phyloP scores from a whole-genome alignment of 2,888 invertebrate species.

The Stratiomys singularior region DNA sequence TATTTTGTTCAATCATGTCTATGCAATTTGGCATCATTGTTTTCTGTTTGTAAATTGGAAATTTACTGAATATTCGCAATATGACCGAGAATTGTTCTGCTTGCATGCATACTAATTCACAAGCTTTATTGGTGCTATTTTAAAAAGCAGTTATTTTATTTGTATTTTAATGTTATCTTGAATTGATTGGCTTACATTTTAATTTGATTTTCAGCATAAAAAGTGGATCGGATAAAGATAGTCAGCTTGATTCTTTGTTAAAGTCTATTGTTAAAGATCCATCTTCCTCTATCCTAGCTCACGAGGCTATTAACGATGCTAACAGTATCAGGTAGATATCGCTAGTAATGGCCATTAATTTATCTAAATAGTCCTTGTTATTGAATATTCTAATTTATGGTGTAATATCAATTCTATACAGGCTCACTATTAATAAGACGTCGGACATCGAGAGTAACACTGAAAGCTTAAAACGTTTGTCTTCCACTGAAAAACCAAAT shows the following conservation, averaged over 20 bases:
- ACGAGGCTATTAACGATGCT: slow-evolving; percentile 70
- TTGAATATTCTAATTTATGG: no score
- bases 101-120: no score
- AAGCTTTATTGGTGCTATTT: no score
- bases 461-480: slow-evolving; percentile 73
- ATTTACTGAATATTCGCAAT: no score
- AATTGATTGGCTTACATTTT: background rate
- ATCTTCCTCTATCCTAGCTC: slow-evolving; percentile 68
- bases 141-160: no score
- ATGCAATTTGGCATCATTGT: no score
- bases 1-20: no score
- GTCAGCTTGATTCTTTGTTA: slow-evolving; percentile 77
- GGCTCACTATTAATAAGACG: slow-evolving; percentile 66
- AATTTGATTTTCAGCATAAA: slow-evolving; percentile 61
- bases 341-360: slow-evolving; percentile 42
- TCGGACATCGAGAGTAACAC: slow-evolving; percentile 70
- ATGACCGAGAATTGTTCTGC: no score
- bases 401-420: slow-evolving; percentile 59
- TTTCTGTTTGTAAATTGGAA: no score
- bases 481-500: slow-evolving; percentile 75
- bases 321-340: slow-evolving; percentile 66
- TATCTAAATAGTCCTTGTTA: no score
- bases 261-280: slow-evolving; percentile 80
- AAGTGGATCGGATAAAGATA: slow-evolving; percentile 69
- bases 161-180: no score